Evolutionary conservation across 2,797 vertebrate genomes (phyloP).

Genomic region (Onychomys leucogaster): DNA sequence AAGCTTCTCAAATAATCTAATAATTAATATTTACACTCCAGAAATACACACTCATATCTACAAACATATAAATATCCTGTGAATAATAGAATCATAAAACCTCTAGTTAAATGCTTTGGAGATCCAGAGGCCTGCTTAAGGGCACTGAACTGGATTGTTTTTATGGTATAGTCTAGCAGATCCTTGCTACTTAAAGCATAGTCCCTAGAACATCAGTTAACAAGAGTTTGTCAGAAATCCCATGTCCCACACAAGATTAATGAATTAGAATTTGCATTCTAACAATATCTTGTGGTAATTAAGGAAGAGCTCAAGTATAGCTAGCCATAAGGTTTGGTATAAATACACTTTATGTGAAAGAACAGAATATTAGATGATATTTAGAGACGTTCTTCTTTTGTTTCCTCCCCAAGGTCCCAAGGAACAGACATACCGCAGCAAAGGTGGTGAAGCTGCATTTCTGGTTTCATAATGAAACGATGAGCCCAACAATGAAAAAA

Average conservation of each 20-base stretch:
- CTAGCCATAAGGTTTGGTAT: background rate
- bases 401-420: background rate
- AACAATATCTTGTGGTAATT: background rate
- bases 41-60: background rate
- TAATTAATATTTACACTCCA: background rate
- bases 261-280: background rate
- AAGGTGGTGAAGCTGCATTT: background rate
- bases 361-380: background rate
- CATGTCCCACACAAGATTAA: background rate
- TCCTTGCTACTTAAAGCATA: background rate
- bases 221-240: background rate
- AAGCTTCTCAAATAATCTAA: background rate
- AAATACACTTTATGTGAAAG: background rate
- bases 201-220: background rate
- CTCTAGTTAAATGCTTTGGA: background rate
- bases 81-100: background rate
- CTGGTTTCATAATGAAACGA: background rate
- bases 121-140: background rate
- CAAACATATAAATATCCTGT: background rate
- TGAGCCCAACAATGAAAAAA: background rate
- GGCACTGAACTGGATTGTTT: background rate
- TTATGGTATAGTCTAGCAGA: background rate
- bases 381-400: background rate
- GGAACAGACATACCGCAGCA: background rate
- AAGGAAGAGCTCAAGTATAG: background rate